phyloP scores from a whole-genome alignment of 2,888 invertebrate genomes.

The Drosophila buzzatii region DNA sequence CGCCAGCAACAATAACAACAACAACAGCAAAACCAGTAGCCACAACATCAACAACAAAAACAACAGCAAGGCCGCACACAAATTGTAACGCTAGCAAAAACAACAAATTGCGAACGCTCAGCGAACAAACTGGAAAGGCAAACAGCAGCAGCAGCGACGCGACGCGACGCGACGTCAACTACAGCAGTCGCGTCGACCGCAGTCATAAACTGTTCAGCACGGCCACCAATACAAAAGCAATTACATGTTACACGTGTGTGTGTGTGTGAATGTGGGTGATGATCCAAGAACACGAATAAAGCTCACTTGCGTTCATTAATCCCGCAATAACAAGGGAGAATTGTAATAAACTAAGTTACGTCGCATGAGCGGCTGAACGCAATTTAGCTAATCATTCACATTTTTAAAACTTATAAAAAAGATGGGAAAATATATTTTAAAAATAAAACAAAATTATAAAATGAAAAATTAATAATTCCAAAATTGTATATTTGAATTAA shows the following conservation, averaged over 20 bases:
- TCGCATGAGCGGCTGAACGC: conserved; percentile 9
- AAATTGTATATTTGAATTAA: no score
- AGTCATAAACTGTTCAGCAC: conserved; percentile 29
- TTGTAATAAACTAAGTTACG: conserved; percentile 19
- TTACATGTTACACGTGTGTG: not conserved
- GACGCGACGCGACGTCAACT: conserved; percentile 1
- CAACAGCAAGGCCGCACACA: conserved; percentile 7
- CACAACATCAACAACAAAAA: not conserved
- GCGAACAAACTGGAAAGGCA: conserved; percentile 32
- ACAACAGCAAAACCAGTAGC: conserved; percentile 6
- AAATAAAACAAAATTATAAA: not conserved
- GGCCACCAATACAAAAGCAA: conserved; percentile 24
- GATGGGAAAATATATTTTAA: not conserved
- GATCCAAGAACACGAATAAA: conserved; percentile 65
- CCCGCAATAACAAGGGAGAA: conserved; percentile 23
- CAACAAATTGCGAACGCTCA: conserved; percentile 22
- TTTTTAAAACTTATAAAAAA: not conserved
- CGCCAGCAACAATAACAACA: conserved; percentile 22
- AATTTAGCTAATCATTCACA: conserved; percentile 36
- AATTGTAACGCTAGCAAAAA: conserved; percentile 26
- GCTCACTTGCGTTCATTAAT: conserved; percentile 66
- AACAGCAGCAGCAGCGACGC: conserved; percentile 18
- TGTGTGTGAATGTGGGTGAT: conserved; percentile 32
- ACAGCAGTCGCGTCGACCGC: conserved; percentile 42
- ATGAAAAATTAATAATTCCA: not conserved